A percentile compares a stretch with the other conserved stretches of the same genome.
phyloP scores from a whole-genome alignment of 2,888 invertebrate species.

The Ariolimax columbianus region DNA sequence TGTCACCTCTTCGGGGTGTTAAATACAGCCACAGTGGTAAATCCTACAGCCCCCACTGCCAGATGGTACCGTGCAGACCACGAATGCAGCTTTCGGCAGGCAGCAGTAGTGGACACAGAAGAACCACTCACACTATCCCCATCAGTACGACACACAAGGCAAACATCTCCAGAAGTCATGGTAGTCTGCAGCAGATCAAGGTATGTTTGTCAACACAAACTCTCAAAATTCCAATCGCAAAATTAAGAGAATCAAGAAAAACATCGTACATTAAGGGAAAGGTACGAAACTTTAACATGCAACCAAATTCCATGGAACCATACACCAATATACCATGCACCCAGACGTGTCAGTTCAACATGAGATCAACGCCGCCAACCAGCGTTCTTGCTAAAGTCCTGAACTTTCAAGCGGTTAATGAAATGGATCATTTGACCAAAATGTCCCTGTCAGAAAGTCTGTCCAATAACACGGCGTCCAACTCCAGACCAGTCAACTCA shows the following conservation, averaged over 20 bases:
- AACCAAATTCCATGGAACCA: conserved; percentile 12
- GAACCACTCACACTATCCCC: conserved; percentile 35
- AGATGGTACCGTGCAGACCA: conserved; percentile 41
- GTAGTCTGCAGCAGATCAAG: conserved; percentile 44
- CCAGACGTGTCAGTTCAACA: conserved; percentile 26
- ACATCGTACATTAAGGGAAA: conserved; percentile 43
- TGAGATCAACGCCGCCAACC: conserved; percentile 10
- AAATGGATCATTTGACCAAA: conserved; percentile 21
- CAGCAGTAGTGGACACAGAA: neutral
- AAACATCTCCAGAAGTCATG: neutral
- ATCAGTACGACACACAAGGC: conserved; percentile 42
- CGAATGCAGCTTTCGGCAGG: conserved; percentile 35
- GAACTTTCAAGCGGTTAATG: conserved; percentile 32
- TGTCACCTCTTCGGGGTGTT: conserved; percentile 42
- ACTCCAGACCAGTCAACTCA: conserved; percentile 21
- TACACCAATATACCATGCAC: conserved; percentile 12
- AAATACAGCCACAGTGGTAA: conserved; percentile 27
- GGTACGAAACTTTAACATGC: conserved; percentile 31
- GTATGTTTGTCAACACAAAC: conserved; percentile 51
- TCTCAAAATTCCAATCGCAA: conserved; percentile 48
- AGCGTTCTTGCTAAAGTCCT: conserved; percentile 46
- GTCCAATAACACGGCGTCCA: neutral
- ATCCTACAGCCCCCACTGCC: conserved; percentile 25
- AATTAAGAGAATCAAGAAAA: conserved; percentile 43
- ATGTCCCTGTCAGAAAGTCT: neutral